Evolutionary conservation across 2,888 invertebrate genomes (phyloP).

Genomic region (Hipparchia sbordonii): DNA sequence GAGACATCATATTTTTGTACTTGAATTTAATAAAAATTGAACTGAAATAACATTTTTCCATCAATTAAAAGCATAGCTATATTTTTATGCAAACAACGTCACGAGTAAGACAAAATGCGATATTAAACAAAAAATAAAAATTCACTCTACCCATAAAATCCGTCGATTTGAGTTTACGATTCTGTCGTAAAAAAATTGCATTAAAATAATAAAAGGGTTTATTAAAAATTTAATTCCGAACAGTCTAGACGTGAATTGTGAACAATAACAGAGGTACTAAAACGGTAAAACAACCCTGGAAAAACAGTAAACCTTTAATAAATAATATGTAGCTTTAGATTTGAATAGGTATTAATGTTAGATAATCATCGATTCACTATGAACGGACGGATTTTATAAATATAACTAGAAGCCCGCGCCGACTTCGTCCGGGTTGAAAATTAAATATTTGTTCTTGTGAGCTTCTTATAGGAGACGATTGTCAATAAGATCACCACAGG

Average conservation of each 20-base stretch:
- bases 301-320: conserved; percentile 3
- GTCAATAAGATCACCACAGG: too few relatives aligned
- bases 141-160: conserved; percentile 28
- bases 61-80: not conserved
- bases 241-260: conserved; percentile 12
- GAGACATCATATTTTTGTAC: too few relatives aligned
- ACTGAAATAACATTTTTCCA: too few relatives aligned
- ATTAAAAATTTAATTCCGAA: conserved; percentile 17
- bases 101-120: conserved; percentile 7
- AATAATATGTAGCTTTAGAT: not conserved
- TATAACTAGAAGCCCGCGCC: too few relatives aligned
- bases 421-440: too few relatives aligned
- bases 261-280: conserved; percentile 1
- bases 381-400: too few relatives aligned
- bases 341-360: not conserved
- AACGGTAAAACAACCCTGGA: not conserved
- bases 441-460: too few relatives aligned
- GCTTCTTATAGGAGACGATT: too few relatives aligned
- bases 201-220: conserved; percentile 27
- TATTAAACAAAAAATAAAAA: conserved; percentile 22
- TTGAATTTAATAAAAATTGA: too few relatives aligned
- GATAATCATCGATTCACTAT: not conserved
- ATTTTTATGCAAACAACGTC: not conserved
- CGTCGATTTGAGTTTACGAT: conserved; percentile 31
- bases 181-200: conserved; percentile 27